Evolutionary conservation across 2,797 vertebrate genomes (phyloP), one percentile per base, ranked within the genome.

Genomic region (Melanotaenia nigrans): DNA sequence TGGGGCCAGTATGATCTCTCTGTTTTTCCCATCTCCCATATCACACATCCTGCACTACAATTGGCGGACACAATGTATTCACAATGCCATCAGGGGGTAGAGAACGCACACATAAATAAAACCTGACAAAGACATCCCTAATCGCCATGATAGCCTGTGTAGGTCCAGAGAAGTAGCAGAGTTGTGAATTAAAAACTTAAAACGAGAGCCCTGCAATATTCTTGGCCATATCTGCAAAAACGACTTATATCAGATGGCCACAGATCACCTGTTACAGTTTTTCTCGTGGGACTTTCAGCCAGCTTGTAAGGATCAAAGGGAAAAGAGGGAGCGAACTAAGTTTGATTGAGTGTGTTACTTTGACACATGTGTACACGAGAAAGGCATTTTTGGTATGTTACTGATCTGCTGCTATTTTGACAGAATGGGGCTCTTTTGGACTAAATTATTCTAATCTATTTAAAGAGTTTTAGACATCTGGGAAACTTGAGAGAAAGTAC

Each of bases 1-100:
- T 80, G 84, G 65, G 89, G 92, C 88, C 85, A 90, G 81, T 92
- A 90, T 84, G 84, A 91, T 92, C 86, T 90, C 87, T 92, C 92
- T 92, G 91, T 94, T 93, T 93, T 93, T 91, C 91, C 87, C 92
- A 93, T 92, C 90, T 92, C 87, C 90, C 84, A 61, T 87, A 87
- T 92, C 90, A 87, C 89, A 93, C 92, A 90, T 92, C 92, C 92
- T 92, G 90, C 90, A 91, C 88, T 87, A 93, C 92, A 93, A 93
- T 92, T 87, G 73, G 86, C 89, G 92, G 92, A 93, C 92, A 91
- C 90, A 88, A 84, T 91, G 90, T 82, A 93, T 93, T 93, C 91
- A 92, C 87, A 88, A 83, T 81, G 85, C 81, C 92, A 91, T 91
- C 87, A 66, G 91, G 91, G 90, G 88, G 92, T 91, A 86, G 81